Evolutionary conservation across 2,888 invertebrate genomes (phyloP).

Genomic region (Polia nebulosa): DNA sequence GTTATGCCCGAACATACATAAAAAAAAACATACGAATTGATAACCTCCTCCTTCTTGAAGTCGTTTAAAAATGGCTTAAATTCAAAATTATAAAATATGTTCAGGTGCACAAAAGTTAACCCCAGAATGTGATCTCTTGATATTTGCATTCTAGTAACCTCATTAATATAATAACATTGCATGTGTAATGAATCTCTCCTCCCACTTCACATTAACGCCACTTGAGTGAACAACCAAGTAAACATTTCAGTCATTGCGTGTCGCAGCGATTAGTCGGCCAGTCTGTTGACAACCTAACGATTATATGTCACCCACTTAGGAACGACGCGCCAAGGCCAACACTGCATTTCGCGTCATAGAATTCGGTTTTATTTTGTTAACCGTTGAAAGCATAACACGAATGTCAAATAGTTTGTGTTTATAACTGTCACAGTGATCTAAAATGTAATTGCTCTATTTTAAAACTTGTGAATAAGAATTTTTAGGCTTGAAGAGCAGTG

Average conservation of each 20-base stretch:
- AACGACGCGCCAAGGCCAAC: constrained; percentile 38
- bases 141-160: neutral
- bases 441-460: neutral
- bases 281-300: constrained; percentile 18
- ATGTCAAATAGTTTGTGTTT: neutral
- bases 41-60: no score
- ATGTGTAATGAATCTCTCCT: neutral
- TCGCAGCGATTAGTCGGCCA: constrained; percentile 34
- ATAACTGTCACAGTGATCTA: no score
- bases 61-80: no score
- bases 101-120: neutral
- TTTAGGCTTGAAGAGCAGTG: no score
- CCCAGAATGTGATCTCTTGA: neutral
- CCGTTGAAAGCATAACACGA: neutral
- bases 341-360: constrained; percentile 20
- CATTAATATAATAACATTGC: neutral
- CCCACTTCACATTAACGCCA: neutral
- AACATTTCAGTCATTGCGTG: constrained; percentile 8
- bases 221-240: constrained; percentile 5
- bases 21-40: no score
- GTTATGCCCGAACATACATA: no score
- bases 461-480: neutral
- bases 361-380: constrained; percentile 11
- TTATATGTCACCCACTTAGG: constrained; percentile 36
- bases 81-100: neutral